Evolutionary conservation across 92 coral and sea anemone genomes (phyloP).

Genomic region (Micromussa lordhowensis): DNA sequence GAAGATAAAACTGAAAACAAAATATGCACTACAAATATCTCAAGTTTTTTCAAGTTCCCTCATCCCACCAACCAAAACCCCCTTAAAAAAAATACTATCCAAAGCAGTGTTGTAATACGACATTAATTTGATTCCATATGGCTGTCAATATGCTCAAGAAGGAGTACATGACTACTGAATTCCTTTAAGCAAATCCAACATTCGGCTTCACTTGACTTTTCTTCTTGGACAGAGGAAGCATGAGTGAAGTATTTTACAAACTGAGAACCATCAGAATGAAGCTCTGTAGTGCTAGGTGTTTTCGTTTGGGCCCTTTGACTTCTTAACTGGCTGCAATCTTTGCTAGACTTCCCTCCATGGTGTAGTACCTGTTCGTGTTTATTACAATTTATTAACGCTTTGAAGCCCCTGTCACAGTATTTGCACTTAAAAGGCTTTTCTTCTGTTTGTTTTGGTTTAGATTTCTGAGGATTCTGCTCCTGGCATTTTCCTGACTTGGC

Average conservation of each 20-base stretch:
- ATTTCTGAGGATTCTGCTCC: not conserved
- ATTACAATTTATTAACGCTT: not conserved
- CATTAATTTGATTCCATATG: not conserved
- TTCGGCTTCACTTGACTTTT: not conserved
- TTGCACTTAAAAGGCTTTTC: not conserved
- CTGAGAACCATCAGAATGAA: not conserved
- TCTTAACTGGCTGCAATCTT: not conserved
- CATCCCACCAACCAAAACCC: not conserved
- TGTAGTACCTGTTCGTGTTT: not conserved
- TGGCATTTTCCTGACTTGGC: not conserved
- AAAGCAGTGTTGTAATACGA: not conserved
- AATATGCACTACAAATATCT: not conserved
- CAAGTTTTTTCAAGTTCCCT: not conserved
- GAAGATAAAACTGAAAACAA: too few species aligned
- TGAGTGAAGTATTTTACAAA: not conserved
- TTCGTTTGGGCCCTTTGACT: not conserved
- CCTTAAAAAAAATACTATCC: not conserved
- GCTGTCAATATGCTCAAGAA: not conserved
- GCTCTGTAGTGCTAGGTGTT: not conserved
- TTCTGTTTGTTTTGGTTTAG: not conserved
- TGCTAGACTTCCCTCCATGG: not conserved
- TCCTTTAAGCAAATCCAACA: slow-evolving; percentile 11
- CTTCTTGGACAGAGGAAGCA: not conserved
- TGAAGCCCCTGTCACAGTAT: not conserved
- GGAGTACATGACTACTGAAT: not conserved